Evolutionary conservation across 2,113 vertebrate species (phyloP), one percentile per base, ranked within the genome.

Genomic region (Pelvicachromis taeniatus): DNA sequence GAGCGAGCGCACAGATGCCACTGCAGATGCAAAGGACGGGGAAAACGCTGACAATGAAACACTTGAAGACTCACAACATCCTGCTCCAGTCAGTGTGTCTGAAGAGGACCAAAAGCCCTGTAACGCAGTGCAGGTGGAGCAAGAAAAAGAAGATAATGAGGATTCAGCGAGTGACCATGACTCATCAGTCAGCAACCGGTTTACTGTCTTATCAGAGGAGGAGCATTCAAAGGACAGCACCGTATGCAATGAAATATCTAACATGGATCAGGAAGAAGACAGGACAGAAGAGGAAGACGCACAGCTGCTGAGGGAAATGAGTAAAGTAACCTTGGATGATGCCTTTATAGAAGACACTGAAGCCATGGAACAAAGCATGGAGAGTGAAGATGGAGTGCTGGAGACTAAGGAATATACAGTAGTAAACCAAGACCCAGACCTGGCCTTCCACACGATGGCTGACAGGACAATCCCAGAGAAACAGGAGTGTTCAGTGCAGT

Each of bases 381-480:
- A 95, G 82, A 92, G 88, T 14, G 93, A 92, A 85, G 89, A 94
- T 2, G 61, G 81, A 48, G 3, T n/a, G 14, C 31, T 33, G n/a
- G 91, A 91, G 19, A 8, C 79, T 11, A 96, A 94, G 83, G 95
- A 87, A 0, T 96, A 97, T 9, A 95, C 96, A 29, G 95, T 98
- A 23, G 91, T 96, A 2, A 96, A 93, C 4, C 96, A 96, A 85
- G 97, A 99, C 83, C 96, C 97, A 1, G 97, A 97, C 88, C 94
- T 93, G 10, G 98, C 97, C 11, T 99, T 99, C 94, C 92, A 90
- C 82, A 96, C 97, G 0, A 95, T 99, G 78, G 96, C 97, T 1
- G 89, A 91, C 80, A 96, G 98, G 87, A 93, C 91, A n/a, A 75
- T 88, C 4, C 94, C 96, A 7, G 96, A 92, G 68, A 90, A 85